Evolutionary conservation across 1,140 invertebrate species (phyloP), one percentile per base, ranked within the genome.

Genomic region (Leucophenga varia): DNA sequence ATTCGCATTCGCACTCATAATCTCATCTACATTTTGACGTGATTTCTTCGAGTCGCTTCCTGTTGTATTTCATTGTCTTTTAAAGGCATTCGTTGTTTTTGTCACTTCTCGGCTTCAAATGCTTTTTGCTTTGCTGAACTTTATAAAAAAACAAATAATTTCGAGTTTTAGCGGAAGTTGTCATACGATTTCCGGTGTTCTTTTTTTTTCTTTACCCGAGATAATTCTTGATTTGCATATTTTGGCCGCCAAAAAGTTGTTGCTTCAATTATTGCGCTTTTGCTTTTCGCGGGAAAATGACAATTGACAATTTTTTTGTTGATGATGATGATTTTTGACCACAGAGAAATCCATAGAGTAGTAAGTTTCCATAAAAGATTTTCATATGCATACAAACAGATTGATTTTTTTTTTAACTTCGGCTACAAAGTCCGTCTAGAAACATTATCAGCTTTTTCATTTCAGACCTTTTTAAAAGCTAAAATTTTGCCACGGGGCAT

Each of bases 21-120:
- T 5, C 22, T 25, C 22, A 25, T 25, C 22, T 25, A 25, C 63
- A 56, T 55, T 67, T 61, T 68, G 68, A 71, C 61, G 53, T 72
- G 68, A 72, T 72, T n/a, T 71, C 40, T 61, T 57, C 56, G 59
- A 68, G 64, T 65, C 61, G 68, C 51, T 71, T 72, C 68, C 68
- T 72, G 64, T 71, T 57, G 56, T 40, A n/a, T n/a, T 51, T 39
- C 22, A 39, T 6, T n/a, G n/a, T n/a, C n/a, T n/a, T n/a, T n/a
- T 25, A 34, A 36, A 37, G 25, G 21, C 42, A 49, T 47, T 47
- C 59, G 48, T 70, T n/a, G n/a, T n/a, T 61, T 53, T 38, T 55
- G 55, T 50, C 49, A 59, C 48, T 57, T 50, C 57, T 58, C 17
- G 43, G 32, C 32, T 54, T 68, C 56, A 68, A 60, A 60, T 63